These are phyloP conservation scores for Stictonetta naevosa DNA, from an alignment of 2,113 vertebrate species.

Conservation along the genomic window DNA sequence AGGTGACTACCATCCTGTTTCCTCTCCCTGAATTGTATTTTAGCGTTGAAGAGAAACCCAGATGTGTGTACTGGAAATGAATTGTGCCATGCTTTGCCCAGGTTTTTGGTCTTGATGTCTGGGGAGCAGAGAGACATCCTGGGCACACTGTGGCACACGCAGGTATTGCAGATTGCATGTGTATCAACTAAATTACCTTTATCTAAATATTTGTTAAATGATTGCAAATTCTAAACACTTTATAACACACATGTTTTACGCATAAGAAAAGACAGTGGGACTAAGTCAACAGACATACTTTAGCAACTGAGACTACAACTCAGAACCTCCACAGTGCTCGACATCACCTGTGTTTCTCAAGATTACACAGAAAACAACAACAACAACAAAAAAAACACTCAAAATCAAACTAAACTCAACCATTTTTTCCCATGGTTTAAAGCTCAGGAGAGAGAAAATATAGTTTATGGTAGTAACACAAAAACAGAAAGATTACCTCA, in stretches of 20 bases:
- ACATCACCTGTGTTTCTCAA: neutral
- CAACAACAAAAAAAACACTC: neutral
- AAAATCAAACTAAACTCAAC: neutral
- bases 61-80: neutral
- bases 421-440: neutral
- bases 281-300: neutral
- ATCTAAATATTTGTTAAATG: neutral
- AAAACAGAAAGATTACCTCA: conserved; percentile 85
- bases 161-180: neutral
- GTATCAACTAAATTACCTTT: neutral
- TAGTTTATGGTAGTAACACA: neutral
- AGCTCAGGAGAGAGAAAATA: neutral
- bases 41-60: neutral
- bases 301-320: neutral
- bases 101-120: neutral
- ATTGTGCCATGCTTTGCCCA: neutral
- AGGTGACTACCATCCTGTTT: neutral
- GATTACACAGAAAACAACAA: accelerated
- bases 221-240: neutral
- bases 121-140: neutral
- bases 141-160: neutral
- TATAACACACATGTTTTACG: neutral
- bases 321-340: neutral
- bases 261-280: neutral
- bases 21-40: neutral